phyloP scores from a whole-genome alignment of 2,113 vertebrate genomes.

The Chlamydotis undulata region DNA sequence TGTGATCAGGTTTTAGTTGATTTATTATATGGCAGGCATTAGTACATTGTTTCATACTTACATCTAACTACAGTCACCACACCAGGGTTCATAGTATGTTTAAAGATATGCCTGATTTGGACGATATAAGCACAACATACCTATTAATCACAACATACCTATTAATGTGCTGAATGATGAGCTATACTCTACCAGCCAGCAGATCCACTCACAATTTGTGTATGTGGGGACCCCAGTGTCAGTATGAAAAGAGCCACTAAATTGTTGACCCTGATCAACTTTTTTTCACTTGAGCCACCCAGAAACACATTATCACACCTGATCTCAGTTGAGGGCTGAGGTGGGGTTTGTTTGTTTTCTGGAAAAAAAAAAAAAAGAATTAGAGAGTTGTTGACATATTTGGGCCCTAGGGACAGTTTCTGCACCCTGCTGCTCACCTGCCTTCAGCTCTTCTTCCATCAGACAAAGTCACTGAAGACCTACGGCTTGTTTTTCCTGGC shows the following conservation, averaged over 20 bases:
- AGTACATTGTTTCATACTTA: not conserved
- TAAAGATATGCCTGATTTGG: not conserved
- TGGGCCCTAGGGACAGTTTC: not conserved
- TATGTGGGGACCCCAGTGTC: not conserved
- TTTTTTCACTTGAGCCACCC: not conserved
- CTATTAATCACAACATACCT: not conserved
- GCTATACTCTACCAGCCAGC: not conserved
- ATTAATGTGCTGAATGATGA: not conserved
- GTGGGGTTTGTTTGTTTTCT: not conserved
- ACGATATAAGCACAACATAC: not conserved
- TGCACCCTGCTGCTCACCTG: not conserved
- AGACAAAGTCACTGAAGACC: not conserved
- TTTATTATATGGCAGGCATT: not conserved
- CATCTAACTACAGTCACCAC: not conserved
- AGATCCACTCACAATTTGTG: not conserved
- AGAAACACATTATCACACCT: not conserved
- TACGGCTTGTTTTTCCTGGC: not conserved
- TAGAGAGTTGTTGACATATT: not conserved
- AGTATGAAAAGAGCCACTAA: not conserved
- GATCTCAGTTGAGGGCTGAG: not conserved
- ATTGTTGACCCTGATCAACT: not conserved
- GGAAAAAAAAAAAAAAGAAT: not conserved
- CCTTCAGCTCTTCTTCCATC: not conserved
- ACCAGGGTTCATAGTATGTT: not conserved
- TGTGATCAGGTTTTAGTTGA: not conserved